Evolutionary conservation across 2,888 invertebrate genomes (phyloP).

Genomic region (Frankliniella intonsa): DNA sequence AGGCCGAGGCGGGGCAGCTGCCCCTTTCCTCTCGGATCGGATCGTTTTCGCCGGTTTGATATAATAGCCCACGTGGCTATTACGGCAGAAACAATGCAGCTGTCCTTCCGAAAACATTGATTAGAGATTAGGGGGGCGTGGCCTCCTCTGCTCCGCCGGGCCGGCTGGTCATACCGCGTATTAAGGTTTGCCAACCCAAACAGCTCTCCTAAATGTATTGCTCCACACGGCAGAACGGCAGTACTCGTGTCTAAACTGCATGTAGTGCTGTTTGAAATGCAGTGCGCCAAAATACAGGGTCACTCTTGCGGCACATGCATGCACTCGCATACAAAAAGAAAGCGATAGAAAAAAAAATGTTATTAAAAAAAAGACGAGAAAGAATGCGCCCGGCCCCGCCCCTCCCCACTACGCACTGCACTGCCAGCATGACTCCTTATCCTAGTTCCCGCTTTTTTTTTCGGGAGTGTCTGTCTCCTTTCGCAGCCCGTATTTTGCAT

Average conservation of each 20-base stretch:
- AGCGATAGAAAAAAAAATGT: no score
- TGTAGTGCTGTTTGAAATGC: no score
- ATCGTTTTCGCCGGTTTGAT: background rate
- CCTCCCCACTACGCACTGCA: background rate
- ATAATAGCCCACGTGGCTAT: background rate
- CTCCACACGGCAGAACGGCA: no score
- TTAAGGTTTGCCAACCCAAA: no score
- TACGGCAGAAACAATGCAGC: conserved; percentile 17
- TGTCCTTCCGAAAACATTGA: conserved; percentile 10
- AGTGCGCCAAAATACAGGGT: no score
- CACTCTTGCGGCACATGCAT: no score
- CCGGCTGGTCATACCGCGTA: background rate
- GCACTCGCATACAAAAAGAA: no score
- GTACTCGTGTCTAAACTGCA: no score
- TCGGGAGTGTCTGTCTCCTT: conserved; percentile 6
- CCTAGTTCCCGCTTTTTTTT: conserved; percentile 16
- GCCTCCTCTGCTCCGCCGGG: background rate
- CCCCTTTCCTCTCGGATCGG: background rate
- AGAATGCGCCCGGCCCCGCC: no score
- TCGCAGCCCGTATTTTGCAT: conserved; percentile 26
- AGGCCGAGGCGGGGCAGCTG: background rate
- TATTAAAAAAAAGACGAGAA: no score
- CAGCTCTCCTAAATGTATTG: no score
- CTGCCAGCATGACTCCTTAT: background rate
- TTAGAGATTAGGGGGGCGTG: background rate